Conservation (phyloP, 2,888 invertebrate species). For the Papilio elwesi region DNA sequence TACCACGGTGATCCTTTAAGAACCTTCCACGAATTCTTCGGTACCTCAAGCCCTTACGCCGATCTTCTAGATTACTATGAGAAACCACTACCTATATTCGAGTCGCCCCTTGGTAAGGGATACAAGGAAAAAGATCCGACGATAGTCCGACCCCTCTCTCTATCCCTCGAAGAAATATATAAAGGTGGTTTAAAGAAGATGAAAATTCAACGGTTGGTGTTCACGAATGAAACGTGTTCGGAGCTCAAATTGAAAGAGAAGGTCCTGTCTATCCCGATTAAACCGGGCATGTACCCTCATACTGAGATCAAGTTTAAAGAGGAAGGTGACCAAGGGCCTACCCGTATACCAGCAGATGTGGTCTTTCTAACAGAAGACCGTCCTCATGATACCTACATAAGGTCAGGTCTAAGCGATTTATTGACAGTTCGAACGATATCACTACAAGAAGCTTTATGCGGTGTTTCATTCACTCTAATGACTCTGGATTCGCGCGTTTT, state of each 20-base stretch:
- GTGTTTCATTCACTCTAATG: constrained; percentile 85
- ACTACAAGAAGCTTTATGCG: constrained; percentile 89
- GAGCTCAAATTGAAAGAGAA: constrained; percentile 88
- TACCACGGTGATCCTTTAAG: constrained; percentile 92
- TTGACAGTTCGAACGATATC: constrained; percentile 84
- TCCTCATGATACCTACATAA: constrained; percentile 86
- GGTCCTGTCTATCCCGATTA: constrained; percentile 89
- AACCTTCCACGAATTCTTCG: constrained; percentile 92
- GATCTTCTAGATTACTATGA: constrained; percentile 88
- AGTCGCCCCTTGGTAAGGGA: constrained; percentile 85
- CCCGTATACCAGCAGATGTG: constrained; percentile 89
- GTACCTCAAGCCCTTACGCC: constrained; percentile 91
- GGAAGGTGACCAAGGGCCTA: constrained; percentile 91
- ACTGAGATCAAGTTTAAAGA: constrained; percentile 90
- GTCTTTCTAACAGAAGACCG: constrained; percentile 89
- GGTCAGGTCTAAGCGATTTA: constrained; percentile 87
- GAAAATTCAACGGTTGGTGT: constrained; percentile 90
- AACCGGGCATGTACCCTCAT: constrained; percentile 89
- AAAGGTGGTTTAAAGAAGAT: constrained; percentile 92
- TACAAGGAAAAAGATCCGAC: constrained; percentile 85
- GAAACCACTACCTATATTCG: constrained; percentile 86
- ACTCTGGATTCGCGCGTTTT: constrained; percentile 89
- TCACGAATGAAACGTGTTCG: constrained; percentile 85
- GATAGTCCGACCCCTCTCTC: constrained; percentile 75
- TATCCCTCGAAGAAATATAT: constrained; percentile 85